These are phyloP conservation scores for Drosophila trapezifrons DNA, from an alignment of 1,140 invertebrate genomes.

Conservation along the genomic window DNA sequence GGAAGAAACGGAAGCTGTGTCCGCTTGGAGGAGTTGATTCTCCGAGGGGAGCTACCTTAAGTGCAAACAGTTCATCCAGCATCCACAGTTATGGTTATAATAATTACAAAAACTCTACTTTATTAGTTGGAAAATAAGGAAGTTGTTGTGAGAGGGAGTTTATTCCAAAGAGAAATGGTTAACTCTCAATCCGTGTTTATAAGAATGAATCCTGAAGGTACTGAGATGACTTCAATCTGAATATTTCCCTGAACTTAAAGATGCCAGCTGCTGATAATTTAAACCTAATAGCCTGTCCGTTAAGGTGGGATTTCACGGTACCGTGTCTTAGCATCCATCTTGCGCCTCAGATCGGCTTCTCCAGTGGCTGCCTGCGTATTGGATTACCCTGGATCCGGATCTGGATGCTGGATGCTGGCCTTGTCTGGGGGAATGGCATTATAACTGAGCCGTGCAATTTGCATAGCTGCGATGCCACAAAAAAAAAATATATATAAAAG, in stretches of 20 bases:
- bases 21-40: not conserved
- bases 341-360: conserved; percentile 27
- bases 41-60: not conserved
- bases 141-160: not conserved
- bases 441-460: conserved; percentile 74
- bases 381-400: conserved; percentile 51
- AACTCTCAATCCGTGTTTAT: no score
- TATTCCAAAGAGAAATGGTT: not conserved
- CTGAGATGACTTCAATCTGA: no score
- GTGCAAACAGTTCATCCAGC: not conserved
- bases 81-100: not conserved
- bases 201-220: not conserved
- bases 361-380: conserved; percentile 44
- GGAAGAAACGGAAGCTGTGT: conserved; percentile 1
- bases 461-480: conserved; percentile 27
- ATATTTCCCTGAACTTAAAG: no score
- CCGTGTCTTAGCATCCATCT: conserved; percentile 22
- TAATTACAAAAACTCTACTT: not conserved
- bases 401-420: conserved; percentile 25
- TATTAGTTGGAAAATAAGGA: not conserved
- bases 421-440: conserved; percentile 56
- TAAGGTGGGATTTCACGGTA: conserved; percentile 11
- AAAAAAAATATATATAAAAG: not conserved
- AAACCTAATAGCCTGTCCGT: not conserved
- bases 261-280: not conserved